These are phyloP conservation scores for Drosophila sordidapex DNA, from an alignment of 2,888 invertebrate genomes.

Conservation along the genomic window DNA sequence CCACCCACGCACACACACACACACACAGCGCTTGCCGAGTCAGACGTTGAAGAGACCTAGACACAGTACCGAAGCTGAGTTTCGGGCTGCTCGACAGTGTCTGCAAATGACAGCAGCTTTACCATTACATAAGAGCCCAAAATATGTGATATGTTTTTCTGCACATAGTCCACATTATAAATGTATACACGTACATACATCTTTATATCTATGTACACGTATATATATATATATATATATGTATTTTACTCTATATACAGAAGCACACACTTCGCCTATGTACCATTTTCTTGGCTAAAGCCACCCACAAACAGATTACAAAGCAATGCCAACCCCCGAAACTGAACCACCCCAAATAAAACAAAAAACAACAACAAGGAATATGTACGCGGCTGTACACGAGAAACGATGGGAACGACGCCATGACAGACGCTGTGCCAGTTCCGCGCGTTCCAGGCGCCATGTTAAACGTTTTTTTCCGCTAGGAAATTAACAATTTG, in stretches of 20 bases:
- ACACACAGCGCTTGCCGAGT: slow-evolving; percentile 14
- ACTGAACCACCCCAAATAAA: slow-evolving; percentile 61
- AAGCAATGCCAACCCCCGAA: slow-evolving; percentile 70
- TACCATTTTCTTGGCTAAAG: slow-evolving; percentile 67
- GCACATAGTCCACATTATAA: slow-evolving; percentile 41
- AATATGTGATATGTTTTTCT: slow-evolving; percentile 68
- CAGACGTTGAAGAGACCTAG: slow-evolving; percentile 46
- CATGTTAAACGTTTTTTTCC: slow-evolving; percentile 53
- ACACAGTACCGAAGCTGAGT: slow-evolving; percentile 50
- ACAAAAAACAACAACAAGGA: slow-evolving; percentile 22
- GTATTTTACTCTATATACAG: slow-evolving; percentile 1
- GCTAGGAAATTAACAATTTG: slow-evolving; percentile 71
- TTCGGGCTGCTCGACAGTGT: slow-evolving; percentile 54
- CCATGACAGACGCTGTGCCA: slow-evolving; percentile 69
- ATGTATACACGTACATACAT: slow-evolving; percentile 30
- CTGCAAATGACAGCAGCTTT: slow-evolving; percentile 76
- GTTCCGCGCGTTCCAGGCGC: slow-evolving; percentile 61
- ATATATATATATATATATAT: slow-evolving; percentile 7
- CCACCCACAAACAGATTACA: slow-evolving; percentile 75
- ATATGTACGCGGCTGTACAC: slow-evolving; percentile 59
- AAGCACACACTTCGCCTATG: slow-evolving; percentile 31
- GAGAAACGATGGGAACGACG: slow-evolving; percentile 30
- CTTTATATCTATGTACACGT: slow-evolving; percentile 23
- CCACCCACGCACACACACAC: slow-evolving; percentile 18
- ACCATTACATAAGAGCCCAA: slow-evolving; percentile 72